Conservation (phyloP, 1,140 invertebrate genomes). For the Pogonomyrmex californicus region DNA sequence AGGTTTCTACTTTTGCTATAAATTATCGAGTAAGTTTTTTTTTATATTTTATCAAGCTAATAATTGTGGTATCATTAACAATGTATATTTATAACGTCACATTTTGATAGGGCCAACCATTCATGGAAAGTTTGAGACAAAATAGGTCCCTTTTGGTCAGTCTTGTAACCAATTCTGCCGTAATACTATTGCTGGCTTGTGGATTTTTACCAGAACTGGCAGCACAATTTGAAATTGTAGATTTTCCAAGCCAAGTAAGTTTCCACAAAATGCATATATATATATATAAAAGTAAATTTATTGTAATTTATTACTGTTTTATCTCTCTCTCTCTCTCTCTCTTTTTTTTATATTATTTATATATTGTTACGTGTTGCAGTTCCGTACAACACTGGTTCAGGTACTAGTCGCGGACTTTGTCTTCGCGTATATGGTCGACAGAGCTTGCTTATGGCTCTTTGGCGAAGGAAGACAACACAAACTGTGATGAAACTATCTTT, state of each 20-base stretch:
- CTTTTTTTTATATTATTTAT: conserved; percentile 34
- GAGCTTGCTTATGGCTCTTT: conserved; percentile 95
- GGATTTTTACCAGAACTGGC: conserved; percentile 93
- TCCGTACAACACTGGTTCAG: conserved; percentile 93
- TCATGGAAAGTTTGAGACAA: conserved; percentile 98
- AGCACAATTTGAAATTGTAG: conserved; percentile 95
- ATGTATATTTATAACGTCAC: conserved; percentile 60
- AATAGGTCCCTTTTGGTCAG: conserved; percentile 98
- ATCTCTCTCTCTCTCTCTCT: neutral
- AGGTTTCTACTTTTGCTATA: conserved; percentile 99
- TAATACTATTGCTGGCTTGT: conserved; percentile 92
- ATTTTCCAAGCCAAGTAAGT: conserved; percentile 94
- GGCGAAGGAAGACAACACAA: conserved; percentile 90
- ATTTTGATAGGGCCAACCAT: conserved; percentile 95
- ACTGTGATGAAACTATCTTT: conserved; percentile 80
- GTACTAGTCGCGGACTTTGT: conserved; percentile 94
- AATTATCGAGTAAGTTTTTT: conserved; percentile 96
- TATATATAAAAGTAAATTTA: neutral
- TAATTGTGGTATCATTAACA: conserved; percentile 26
- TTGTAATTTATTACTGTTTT: neutral
- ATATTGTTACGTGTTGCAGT: conserved; percentile 89
- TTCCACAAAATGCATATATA: conserved; percentile 19
- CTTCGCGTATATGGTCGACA: conserved; percentile 94
- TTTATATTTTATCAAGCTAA: neutral
- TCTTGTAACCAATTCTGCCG: conserved; percentile 91